These are phyloP conservation scores for Huso huso DNA, from an alignment of 2,797 vertebrate genomes.

Conservation along the genomic window DNA sequence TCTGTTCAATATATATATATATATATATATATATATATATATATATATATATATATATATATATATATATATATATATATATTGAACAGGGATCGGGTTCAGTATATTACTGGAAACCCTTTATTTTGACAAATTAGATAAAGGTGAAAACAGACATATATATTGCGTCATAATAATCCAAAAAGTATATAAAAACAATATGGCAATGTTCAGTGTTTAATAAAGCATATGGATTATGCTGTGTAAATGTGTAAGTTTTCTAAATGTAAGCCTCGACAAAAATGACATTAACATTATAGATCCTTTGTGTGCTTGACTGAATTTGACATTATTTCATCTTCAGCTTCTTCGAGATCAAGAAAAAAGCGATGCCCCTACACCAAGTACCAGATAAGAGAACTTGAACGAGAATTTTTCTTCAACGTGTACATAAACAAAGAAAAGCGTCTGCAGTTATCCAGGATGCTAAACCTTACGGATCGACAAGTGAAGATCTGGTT, in stretches of 20 bases:
- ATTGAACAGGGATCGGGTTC: slow-evolving; percentile 92
- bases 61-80: no score
- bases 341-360: slow-evolving; percentile 81
- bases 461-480: slow-evolving; percentile 94
- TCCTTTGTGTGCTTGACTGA: no score
- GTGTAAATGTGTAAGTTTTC: no score
- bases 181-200: no score
- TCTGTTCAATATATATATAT: no score
- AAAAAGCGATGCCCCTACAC: slow-evolving; percentile 96
- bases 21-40: no score
- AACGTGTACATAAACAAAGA: slow-evolving; percentile 99
- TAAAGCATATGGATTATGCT: no score
- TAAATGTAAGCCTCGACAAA: no score
- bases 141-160: slow-evolving; percentile 13
- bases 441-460: slow-evolving; percentile 90
- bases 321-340: neutral
- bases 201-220: no score
- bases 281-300: no score
- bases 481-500: slow-evolving; percentile 99
- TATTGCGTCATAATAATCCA: neutral
- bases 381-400: slow-evolving; percentile 98
- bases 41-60: no score
- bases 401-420: slow-evolving; percentile 99
- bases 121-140: slow-evolving; percentile 74
- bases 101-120: slow-evolving; percentile 95